These are phyloP conservation scores for Pseudoips prasinana DNA, from an alignment of 2,888 invertebrate genomes.

Conservation along the genomic window DNA sequence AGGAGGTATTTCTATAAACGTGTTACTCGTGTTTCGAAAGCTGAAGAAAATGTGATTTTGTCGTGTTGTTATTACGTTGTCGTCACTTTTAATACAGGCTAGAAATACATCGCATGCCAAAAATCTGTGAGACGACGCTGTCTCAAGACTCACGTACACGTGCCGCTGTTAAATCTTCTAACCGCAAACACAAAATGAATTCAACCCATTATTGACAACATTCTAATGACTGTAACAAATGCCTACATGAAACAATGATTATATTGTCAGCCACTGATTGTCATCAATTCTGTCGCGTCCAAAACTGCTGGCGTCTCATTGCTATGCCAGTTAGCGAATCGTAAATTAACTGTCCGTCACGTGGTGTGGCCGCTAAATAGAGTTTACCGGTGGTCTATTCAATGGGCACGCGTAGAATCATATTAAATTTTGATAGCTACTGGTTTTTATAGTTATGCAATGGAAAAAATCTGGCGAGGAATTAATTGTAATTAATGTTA, in stretches of 20 bases:
- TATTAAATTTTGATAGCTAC: slow-evolving; percentile 20
- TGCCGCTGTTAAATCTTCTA: no score
- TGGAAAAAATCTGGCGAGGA: slow-evolving; percentile 13
- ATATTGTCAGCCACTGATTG: slow-evolving; percentile 46
- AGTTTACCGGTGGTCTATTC: slow-evolving; percentile 42
- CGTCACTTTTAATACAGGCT: no score
- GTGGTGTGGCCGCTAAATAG: slow-evolving; percentile 35
- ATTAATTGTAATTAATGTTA: no score
- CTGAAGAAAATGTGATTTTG: no score
- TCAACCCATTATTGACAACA: no score
- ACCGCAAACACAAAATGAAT: no score
- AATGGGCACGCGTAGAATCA: slow-evolving; percentile 30
- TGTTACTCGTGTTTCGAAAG: no score
- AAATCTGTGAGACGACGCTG: no score
- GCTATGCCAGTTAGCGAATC: slow-evolving; percentile 51
- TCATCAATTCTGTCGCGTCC: slow-evolving; percentile 45
- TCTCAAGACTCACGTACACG: no score
- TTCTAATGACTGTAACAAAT: background rate
- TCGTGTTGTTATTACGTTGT: no score
- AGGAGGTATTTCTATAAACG: no score
- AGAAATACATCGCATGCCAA: no score
- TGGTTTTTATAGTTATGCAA: slow-evolving; percentile 27
- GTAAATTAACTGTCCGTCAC: slow-evolving; percentile 60
- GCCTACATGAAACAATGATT: slow-evolving; percentile 40
- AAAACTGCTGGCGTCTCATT: slow-evolving; percentile 43